These are phyloP conservation scores for Magallana nippona DNA, from an alignment of 2,888 invertebrate species.

Conservation along the genomic window DNA sequence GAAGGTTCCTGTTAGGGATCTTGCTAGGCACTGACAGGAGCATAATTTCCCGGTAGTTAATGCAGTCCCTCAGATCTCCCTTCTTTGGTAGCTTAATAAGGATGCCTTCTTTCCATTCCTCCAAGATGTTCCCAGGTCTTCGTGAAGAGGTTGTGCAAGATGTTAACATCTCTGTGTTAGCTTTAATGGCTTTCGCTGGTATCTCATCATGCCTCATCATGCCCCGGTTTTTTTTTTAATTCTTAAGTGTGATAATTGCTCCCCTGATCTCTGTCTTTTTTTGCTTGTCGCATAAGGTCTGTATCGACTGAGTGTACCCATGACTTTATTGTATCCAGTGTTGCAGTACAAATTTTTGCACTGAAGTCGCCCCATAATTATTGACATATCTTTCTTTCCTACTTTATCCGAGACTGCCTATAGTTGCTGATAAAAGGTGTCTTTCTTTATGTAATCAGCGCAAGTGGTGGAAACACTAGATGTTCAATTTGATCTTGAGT, in stretches of 20 bases:
- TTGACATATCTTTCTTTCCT: slow-evolving; percentile 20
- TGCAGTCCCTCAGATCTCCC: no score
- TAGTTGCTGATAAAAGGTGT: neutral
- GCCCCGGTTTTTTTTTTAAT: neutral
- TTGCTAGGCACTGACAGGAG: no score
- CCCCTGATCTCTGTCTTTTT: no score
- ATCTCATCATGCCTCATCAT: neutral
- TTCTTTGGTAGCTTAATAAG: no score
- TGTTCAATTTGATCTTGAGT: slow-evolving; percentile 34
- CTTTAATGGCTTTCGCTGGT: neutral
- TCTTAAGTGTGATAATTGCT: no score
- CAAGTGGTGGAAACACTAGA: slow-evolving; percentile 43
- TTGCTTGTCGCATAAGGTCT: no score
- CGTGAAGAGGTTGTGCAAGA: neutral
- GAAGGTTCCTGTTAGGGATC: neutral
- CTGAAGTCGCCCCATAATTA: neutral
- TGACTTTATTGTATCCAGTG: slow-evolving; percentile 26
- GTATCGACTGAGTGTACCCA: neutral
- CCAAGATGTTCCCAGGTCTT: no score
- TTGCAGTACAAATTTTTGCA: slow-evolving; percentile 38
- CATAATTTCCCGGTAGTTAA: no score
- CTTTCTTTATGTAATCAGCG: neutral
- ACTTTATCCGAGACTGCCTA: neutral
- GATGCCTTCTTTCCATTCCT: no score
- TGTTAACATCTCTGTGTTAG: neutral